Evolutionary conservation across 2,888 invertebrate species (phyloP).

Genomic region (Agriopis aurantiaria): DNA sequence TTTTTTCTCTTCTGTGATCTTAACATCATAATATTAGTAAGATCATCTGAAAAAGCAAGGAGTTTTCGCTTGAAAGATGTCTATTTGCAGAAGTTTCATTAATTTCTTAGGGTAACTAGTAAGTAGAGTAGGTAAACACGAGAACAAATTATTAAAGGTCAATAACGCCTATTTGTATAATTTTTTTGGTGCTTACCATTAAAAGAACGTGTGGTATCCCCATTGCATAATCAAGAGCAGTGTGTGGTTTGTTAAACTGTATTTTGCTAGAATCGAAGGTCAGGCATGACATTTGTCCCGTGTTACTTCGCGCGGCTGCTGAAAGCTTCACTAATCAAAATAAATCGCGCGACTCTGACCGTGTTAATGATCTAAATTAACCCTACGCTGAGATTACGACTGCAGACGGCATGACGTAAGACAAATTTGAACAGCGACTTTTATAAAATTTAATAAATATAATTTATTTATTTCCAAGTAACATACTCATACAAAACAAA

Average conservation of each 20-base stretch:
- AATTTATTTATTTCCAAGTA: no score
- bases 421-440: no score
- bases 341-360: slow-evolving; percentile 45
- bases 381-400: slow-evolving; percentile 8
- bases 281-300: slow-evolving; percentile 37
- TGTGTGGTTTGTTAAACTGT: background rate
- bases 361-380: slow-evolving; percentile 40
- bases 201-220: background rate
- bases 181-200: no score
- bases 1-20: no score
- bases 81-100: background rate
- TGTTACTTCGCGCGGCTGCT: slow-evolving; percentile 26
- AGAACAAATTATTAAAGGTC: background rate
- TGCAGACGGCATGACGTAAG: background rate
- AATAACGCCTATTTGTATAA: background rate
- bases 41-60: no score
- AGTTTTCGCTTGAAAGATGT: background rate
- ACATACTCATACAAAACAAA: no score
- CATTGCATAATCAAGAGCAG: background rate
- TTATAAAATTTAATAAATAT: no score
- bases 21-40: no score
- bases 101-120: background rate
- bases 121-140: background rate
- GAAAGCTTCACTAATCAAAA: slow-evolving; percentile 39
- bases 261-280: slow-evolving; percentile 33